A percentile compares a stretch with the other conserved stretches of the same genome.
Evolutionary conservation across 64 coral and sea anemone genomes (phyloP).

Genomic region (Dendrophyllia cribrosa): DNA sequence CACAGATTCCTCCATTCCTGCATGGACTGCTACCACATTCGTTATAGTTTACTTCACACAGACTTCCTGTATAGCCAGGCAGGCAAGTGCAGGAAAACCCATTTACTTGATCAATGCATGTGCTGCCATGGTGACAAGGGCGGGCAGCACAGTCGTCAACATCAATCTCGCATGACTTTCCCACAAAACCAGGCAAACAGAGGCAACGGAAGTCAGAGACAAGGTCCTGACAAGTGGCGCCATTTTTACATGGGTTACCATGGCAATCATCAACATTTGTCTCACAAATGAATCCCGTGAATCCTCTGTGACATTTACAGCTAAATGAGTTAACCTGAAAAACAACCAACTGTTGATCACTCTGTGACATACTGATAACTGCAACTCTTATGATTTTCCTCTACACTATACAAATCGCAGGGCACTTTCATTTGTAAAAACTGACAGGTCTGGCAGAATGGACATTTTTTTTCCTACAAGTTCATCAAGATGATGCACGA

Average conservation of each 20-base stretch:
- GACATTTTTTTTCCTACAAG: too few relatives aligned
- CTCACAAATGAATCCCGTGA: conserved; percentile 79
- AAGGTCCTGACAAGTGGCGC: conserved; percentile 75
- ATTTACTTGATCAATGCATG: conserved; percentile 75
- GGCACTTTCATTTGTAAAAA: too few relatives aligned
- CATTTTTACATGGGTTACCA: conserved; percentile 75
- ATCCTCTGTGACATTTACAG: conserved; percentile 73
- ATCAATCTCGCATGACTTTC: conserved; percentile 65
- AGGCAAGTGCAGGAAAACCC: conserved; percentile 70
- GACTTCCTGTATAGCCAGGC: conserved; percentile 69
- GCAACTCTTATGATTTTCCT: too few relatives aligned
- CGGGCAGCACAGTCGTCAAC: conserved; percentile 78
- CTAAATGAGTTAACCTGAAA: conserved; percentile 87
- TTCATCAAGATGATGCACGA: too few relatives aligned
- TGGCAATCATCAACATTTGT: conserved; percentile 81
- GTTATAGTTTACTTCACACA: conserved; percentile 85
- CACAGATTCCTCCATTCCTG: conserved; percentile 88
- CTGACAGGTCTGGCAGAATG: too few relatives aligned
- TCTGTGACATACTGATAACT: too few relatives aligned
- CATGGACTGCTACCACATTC: conserved; percentile 84
- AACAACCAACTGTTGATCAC: neutral
- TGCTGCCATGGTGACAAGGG: conserved; percentile 84
- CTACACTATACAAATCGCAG: too few relatives aligned
- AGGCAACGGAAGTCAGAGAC: conserved; percentile 76
- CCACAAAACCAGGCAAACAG: conserved; percentile 75